Percentiles rank a stretch among this genome's conserved stretches.
These are phyloP conservation scores for Gorsachius goisagi DNA, from an alignment of 2,113 vertebrate genomes.

Conservation along the genomic window DNA sequence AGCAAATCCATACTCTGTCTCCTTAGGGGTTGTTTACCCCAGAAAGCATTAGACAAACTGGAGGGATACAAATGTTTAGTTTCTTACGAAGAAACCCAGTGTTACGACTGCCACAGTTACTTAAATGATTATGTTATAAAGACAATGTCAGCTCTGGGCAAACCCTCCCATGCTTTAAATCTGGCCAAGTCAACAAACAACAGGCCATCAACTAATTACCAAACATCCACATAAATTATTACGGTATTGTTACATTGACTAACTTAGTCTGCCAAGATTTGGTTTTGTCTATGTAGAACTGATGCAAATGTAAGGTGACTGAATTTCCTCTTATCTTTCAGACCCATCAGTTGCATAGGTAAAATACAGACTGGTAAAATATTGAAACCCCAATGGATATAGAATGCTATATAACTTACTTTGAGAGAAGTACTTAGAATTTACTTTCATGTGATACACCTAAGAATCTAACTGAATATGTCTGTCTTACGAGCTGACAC, in stretches of 20 bases:
- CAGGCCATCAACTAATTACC: not conserved
- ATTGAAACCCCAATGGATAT: rapidly evolving
- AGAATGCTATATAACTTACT: not conserved
- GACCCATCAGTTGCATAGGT: not conserved
- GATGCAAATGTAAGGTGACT: not conserved
- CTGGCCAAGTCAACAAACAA: not conserved
- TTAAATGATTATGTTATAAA: not conserved
- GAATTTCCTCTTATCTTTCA: not conserved
- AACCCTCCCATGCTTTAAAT: not conserved
- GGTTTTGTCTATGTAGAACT: not conserved
- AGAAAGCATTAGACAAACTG: not conserved
- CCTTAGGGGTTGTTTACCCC: not conserved
- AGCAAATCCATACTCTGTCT: not conserved
- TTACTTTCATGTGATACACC: not conserved
- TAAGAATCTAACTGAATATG: not conserved
- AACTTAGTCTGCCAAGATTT: not conserved
- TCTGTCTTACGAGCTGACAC: not conserved
- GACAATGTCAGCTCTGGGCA: not conserved
- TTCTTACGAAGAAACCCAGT: not conserved
- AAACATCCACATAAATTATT: not conserved
- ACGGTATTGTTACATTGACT: not conserved
- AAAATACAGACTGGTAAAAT: not conserved
- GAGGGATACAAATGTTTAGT: not conserved
- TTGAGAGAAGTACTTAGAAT: not conserved
- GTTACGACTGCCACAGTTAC: not conserved